Percentiles rank a stretch among this genome's conserved stretches.
phyloP scores from a whole-genome alignment of 1,140 invertebrate species.

The Subanguina moxae region DNA sequence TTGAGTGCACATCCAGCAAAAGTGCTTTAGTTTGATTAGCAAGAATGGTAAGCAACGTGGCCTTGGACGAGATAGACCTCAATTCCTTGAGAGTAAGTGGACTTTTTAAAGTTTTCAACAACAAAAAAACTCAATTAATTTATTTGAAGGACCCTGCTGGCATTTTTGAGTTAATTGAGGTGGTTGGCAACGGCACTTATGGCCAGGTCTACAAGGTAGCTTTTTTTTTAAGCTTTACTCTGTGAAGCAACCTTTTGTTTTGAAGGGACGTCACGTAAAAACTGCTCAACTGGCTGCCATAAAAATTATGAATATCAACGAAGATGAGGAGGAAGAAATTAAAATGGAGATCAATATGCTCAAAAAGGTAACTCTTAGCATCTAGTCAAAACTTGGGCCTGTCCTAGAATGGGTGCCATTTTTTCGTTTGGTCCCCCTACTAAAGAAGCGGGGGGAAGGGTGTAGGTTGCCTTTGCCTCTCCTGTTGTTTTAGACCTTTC shows the following conservation, averaged over 20 bases:
- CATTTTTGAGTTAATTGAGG: conserved; percentile 98
- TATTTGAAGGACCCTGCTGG: conserved; percentile 86
- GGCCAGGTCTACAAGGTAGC: conserved; percentile 90
- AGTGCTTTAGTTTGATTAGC: no score
- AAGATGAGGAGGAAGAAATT: conserved; percentile 99
- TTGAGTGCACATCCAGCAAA: no score
- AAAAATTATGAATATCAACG: conserved; percentile 99
- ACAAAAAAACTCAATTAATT: background rate
- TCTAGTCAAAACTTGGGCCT: background rate
- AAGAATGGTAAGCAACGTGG: conserved; percentile 13
- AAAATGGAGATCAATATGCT: conserved; percentile 99
- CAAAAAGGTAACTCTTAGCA: conserved; percentile 68
- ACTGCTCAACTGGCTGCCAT: conserved; percentile 98
- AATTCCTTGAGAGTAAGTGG: conserved; percentile 11
- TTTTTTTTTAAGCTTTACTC: conserved; percentile 3
- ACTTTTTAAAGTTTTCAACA: background rate
- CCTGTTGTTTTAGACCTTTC: no score
- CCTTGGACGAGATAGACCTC: conserved; percentile 12
- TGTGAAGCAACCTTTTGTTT: conserved; percentile 14
- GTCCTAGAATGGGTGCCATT: background rate
- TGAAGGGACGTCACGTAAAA: conserved; percentile 93
- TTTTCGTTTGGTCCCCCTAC: conserved; percentile 20
- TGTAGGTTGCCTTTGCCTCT: no score
- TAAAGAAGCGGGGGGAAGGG: no score
- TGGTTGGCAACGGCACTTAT: conserved; percentile 99